A percentile compares a stretch with the other conserved stretches of the same genome.
These are phyloP conservation scores for Hemiscyllium ocellatum DNA, from an alignment of 2,113 vertebrate genomes.

Conservation along the genomic window DNA sequence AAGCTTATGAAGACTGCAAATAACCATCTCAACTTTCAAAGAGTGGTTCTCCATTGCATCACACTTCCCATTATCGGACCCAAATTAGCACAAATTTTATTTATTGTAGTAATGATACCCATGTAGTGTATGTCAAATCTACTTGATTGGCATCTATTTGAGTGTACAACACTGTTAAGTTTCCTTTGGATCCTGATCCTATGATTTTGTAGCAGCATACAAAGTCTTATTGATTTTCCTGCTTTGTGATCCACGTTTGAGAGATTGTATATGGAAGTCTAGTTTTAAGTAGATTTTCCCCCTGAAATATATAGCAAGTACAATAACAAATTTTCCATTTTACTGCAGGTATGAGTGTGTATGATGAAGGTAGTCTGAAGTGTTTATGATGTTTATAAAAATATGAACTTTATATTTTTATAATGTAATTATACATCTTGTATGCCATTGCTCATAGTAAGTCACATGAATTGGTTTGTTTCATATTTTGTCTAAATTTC, in stretches of 20 bases:
- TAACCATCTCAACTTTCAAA: background rate
- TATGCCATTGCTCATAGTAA: background rate
- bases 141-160: background rate
- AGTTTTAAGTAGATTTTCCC: background rate
- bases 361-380: background rate
- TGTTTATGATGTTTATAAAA: background rate
- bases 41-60: background rate
- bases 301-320: background rate
- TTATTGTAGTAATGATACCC: background rate
- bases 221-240: background rate
- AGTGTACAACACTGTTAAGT: background rate
- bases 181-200: too few relatives aligned
- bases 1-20: background rate
- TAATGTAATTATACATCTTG: background rate
- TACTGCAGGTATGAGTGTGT: background rate
- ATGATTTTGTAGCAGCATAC: background rate
- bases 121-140: background rate
- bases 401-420: too few relatives aligned
- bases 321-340: background rate
- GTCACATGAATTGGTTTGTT: background rate
- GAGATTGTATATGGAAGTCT: background rate
- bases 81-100: background rate
- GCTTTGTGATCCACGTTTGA: background rate
- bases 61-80: background rate
- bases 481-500: background rate